A percentile compares a stretch with the other conserved stretches of the same genome.
These are phyloP conservation scores for Celastrina argiolus DNA, from an alignment of 2,888 invertebrate genomes.

Conservation along the genomic window DNA sequence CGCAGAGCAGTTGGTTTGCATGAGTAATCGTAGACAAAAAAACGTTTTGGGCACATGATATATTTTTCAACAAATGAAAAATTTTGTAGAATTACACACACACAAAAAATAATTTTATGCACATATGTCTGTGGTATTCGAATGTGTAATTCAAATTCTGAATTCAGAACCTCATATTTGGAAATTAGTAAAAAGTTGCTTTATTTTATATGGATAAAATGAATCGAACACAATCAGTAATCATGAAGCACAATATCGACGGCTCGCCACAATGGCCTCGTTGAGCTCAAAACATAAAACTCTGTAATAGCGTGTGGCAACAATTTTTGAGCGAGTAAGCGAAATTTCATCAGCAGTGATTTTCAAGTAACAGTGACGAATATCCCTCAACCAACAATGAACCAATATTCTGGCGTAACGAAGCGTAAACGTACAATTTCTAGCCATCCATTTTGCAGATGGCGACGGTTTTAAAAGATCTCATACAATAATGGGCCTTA, in stretches of 20 bases:
- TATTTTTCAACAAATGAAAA: conserved; percentile 14
- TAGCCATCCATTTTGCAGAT: conserved; percentile 51
- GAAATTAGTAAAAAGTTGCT: not conserved
- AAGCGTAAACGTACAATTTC: conserved; percentile 38
- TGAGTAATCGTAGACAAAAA: conserved; percentile 24
- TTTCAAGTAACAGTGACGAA: conserved; percentile 45
- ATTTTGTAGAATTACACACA: not conserved
- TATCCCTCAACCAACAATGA: conserved; percentile 35
- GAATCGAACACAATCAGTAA: not conserved
- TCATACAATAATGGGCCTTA: conserved; percentile 59
- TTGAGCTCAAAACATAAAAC: conserved; percentile 4
- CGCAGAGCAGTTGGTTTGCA: conserved; percentile 23
- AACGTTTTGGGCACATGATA: not conserved
- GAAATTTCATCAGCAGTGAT: conserved; percentile 31
- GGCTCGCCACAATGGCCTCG: not conserved
- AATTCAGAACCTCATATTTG: not conserved
- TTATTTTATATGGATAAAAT: not conserved
- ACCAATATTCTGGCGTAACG: conserved; percentile 40
- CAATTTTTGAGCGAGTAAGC: conserved; percentile 26
- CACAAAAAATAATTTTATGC: too few species aligned
- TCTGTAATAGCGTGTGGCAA: conserved; percentile 8
- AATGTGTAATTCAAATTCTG: too few species aligned
- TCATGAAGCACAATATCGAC: not conserved
- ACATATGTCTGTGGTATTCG: too few species aligned
- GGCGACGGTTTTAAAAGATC: conserved; percentile 59